Base-by-base conservation (phyloP, 2,888 invertebrate genomes). In the Cryptocephalus moraei region DNA sequence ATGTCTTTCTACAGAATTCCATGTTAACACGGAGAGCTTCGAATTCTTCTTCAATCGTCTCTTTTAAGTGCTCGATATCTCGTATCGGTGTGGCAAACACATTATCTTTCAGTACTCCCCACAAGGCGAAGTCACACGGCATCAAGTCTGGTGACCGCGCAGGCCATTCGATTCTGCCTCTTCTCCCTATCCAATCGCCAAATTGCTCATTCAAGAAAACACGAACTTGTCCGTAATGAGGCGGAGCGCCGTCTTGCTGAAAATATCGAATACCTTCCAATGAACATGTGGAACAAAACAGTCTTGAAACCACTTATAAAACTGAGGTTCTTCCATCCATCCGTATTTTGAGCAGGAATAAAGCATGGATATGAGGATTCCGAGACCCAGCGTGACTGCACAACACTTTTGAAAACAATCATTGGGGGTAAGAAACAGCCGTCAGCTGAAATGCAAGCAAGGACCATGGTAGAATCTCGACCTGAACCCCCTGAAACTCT, bases 281-380 rank as follows among this genome's bases (percentile, higher is more conserved):
- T n/a, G n/a, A n/a, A n/a, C n/a, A 34, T 34, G n/a, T n/a, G 9
- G 9, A n/a, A 9, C 34, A 34, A 34, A 34, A 9, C 34, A 9
- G 34, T n/a, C 9, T 12, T 33, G 43, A 40, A 53, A 50, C 50
- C 56, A 56, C 11, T 45, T 36, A 39, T 46, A 56, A 51, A 57
- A 56, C 41, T 56, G 53, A 49, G 56, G 47, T 44, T 53, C 56
- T 47, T 60, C 56, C 58, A 61, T 61, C 57, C 60, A 60, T 14
- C 58, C 58, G 50, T 60, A 60, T 22, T 41, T 46, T 14, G 59
- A 56, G 6, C 49, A 51, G 60, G 56, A 22, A 56, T 13, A n/a
- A 58, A 59, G 10, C 56, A 58, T 41, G 58, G 55, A 47, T 48
- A 53, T 10, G 54, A 44, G 1, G 47, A 45, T 8, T 41, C 38